These are phyloP conservation scores for Drosophila tsacasi DNA, from an alignment of 1,140 invertebrate genomes.

Conservation along the genomic window DNA sequence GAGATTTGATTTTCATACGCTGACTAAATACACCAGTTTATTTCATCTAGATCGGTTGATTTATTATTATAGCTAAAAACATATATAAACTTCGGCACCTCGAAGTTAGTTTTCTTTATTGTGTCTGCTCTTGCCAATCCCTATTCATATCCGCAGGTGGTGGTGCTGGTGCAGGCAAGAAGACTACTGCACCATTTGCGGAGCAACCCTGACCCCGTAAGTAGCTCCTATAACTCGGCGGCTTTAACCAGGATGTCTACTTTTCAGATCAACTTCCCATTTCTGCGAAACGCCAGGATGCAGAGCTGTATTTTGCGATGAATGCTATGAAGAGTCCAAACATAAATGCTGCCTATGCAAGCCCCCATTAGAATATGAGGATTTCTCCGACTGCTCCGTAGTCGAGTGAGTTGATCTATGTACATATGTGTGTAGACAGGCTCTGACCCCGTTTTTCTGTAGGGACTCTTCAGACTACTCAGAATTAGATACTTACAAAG, in stretches of 20 bases:
- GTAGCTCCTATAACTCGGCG: not conserved
- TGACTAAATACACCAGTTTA: not conserved
- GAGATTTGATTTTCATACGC: not conserved
- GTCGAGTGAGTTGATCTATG: conserved; percentile 87
- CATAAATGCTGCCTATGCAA: conserved; percentile 91
- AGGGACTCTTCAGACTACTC: conserved; percentile 37
- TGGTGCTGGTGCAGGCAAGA: conserved; percentile 65
- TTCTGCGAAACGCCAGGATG: conserved; percentile 88
- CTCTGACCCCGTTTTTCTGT: not conserved
- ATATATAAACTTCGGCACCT: not conserved
- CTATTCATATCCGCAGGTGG: conserved; percentile 44
- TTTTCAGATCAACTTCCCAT: conserved; percentile 37
- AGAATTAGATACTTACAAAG: conserved; percentile 13
- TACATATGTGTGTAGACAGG: not conserved
- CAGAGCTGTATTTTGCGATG: conserved; percentile 89
- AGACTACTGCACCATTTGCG: conserved; percentile 81
- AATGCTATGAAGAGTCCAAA: conserved; percentile 90
- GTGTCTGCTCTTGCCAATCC: not conserved
- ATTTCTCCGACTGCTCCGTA: conserved; percentile 91
- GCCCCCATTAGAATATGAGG: conserved; percentile 91
- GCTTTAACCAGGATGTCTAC: not conserved
- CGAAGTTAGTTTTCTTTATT: not conserved
- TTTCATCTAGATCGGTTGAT: not conserved
- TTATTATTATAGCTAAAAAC: not conserved
- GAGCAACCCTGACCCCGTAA: conserved; percentile 59